Percentiles rank a stretch among this genome's conserved stretches.
phyloP scores from a whole-genome alignment of 2,797 vertebrate species.

The Eulemur rubriventer region DNA sequence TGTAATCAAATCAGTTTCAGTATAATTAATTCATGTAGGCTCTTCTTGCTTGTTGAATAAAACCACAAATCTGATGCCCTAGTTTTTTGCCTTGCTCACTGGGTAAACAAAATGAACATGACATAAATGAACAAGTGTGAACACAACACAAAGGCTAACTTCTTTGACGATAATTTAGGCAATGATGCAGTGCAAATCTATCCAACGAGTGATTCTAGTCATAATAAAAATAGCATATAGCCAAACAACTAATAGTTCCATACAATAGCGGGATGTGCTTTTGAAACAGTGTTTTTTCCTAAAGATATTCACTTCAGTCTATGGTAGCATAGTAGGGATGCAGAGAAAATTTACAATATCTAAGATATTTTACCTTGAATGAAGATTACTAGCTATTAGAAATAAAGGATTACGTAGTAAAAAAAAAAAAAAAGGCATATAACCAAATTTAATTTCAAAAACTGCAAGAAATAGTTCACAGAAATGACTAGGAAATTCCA shows the following conservation, averaged over 20 bases:
- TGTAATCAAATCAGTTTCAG: background rate
- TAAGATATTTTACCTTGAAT: background rate
- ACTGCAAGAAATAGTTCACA: background rate
- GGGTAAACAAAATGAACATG: background rate
- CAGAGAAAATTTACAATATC: background rate
- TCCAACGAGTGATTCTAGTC: background rate
- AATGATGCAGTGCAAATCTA: background rate
- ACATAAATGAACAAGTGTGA: background rate
- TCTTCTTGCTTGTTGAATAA: background rate
- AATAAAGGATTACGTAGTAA: background rate
- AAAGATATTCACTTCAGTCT: background rate
- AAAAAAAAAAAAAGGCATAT: background rate
- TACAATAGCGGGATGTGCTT: background rate
- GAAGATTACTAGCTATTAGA: background rate
- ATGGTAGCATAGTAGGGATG: background rate
- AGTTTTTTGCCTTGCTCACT: background rate
- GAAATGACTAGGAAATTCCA: background rate
- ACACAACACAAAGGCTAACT: background rate
- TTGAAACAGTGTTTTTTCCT: background rate
- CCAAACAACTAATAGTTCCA: background rate
- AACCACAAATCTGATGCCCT: background rate
- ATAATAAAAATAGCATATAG: background rate
- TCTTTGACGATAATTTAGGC: background rate
- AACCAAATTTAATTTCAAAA: background rate
- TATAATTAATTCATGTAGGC: background rate